phyloP scores from a whole-genome alignment of 2,113 vertebrate genomes.

The Ceyx margarethae region DNA sequence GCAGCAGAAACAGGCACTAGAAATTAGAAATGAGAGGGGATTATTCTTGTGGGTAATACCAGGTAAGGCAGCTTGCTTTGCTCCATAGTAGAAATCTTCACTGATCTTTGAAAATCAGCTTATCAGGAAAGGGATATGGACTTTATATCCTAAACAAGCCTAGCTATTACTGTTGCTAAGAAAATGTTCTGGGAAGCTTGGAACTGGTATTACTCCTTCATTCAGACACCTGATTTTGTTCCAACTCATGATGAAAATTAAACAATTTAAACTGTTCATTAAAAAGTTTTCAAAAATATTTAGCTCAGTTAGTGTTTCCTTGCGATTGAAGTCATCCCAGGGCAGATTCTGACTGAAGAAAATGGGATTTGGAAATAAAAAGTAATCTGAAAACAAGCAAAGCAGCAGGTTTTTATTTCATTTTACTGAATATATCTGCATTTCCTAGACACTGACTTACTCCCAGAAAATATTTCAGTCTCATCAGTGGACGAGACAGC shows the following conservation, averaged over 20 bases:
- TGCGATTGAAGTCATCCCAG: not conserved
- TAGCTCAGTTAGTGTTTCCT: not conserved
- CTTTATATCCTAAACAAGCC: not conserved
- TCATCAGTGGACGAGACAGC: not conserved
- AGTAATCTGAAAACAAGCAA: not conserved
- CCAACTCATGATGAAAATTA: not conserved
- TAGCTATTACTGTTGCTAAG: not conserved
- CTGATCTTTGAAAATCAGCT: not conserved
- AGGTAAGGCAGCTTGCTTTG: not conserved
- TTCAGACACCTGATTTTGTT: not conserved
- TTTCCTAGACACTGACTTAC: not conserved
- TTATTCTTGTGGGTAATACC: not conserved
- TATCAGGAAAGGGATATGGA: not conserved
- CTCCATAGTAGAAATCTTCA: not conserved
- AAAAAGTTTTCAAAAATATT: not conserved
- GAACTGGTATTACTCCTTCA: not conserved
- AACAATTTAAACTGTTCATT: accelerated
- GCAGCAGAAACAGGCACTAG: not conserved
- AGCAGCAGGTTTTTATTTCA: not conserved
- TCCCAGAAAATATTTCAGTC: not conserved
- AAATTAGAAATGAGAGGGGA: not conserved
- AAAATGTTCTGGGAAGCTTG: not conserved
- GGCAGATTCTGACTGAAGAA: not conserved
- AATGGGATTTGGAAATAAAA: not conserved
- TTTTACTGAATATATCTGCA: not conserved